A percentile compares a stretch with the other conserved stretches of the same genome.
Evolutionary conservation across 2,113 vertebrate genomes (phyloP).

Genomic region (Isichthys henryi): DNA sequence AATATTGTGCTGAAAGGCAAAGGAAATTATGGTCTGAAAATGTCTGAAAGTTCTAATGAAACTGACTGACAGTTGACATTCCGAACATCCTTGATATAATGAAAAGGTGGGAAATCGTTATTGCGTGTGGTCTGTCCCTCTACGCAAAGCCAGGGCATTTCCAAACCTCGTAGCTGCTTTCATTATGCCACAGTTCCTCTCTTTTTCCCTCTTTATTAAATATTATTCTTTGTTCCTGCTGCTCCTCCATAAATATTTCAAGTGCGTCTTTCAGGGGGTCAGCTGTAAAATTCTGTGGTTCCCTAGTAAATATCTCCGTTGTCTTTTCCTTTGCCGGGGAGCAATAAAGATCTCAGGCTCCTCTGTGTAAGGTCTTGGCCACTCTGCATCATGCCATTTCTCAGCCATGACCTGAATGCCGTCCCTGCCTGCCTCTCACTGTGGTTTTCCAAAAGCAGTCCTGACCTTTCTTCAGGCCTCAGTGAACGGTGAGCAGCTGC

Average conservation of each 20-base stretch:
- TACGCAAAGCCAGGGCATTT: not conserved
- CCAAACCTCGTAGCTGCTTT: not conserved
- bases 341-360: not conserved
- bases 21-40: not conserved
- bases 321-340: not conserved
- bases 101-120: not conserved
- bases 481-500: not conserved
- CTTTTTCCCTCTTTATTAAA: not conserved
- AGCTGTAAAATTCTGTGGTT: not conserved
- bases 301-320: not conserved
- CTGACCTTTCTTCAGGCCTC: not conserved
- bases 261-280: not conserved
- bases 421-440: not conserved
- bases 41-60: not conserved
- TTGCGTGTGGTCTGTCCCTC: not conserved
- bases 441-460: not conserved
- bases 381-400: not conserved
- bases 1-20: not conserved
- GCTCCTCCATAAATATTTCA: not conserved
- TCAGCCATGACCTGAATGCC: not conserved
- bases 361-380: not conserved
- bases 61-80: constrained; percentile 1
- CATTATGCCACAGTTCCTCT: not conserved
- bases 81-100: not conserved
- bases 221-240: not conserved